Evolutionary conservation across 2,113 vertebrate genomes (phyloP).

Genomic region (Onychostoma macrolepis): DNA sequence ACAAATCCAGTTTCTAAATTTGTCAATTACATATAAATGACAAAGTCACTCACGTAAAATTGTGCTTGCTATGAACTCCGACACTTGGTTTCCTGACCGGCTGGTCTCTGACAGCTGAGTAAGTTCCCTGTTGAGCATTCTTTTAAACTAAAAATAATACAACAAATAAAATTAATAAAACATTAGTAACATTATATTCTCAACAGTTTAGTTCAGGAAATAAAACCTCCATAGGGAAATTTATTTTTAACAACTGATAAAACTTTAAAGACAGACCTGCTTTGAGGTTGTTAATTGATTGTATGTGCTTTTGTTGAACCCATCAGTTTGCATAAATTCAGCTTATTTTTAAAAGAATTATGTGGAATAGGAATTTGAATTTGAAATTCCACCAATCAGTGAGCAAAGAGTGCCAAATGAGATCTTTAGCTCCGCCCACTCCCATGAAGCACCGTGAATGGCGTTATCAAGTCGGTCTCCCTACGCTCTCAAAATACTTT

Average conservation of each 20-base stretch:
- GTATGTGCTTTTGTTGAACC: too few relatives aligned
- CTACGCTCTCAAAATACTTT: too few relatives aligned
- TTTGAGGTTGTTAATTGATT: too few relatives aligned
- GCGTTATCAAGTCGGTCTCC: too few relatives aligned
- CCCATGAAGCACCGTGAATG: too few relatives aligned
- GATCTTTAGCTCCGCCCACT: too few relatives aligned
- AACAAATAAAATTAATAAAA: background rate
- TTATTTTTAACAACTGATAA: background rate
- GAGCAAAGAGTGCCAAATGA: too few relatives aligned
- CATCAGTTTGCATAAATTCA: too few relatives aligned
- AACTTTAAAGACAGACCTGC: too few relatives aligned
- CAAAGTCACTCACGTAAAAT: conserved; percentile 81
- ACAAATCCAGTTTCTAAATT: background rate
- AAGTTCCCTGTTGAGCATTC: conserved; percentile 93
- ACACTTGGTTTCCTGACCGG: conserved; percentile 93
- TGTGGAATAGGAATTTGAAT: too few relatives aligned
- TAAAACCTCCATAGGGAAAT: background rate
- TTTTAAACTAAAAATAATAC: conserved; percentile 81
- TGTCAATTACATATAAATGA: background rate
- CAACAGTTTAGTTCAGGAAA: background rate
- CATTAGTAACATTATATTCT: background rate
- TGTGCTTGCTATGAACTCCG: conserved; percentile 88
- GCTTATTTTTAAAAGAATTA: too few relatives aligned
- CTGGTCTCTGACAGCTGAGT: conserved; percentile 90
- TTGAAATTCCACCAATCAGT: too few relatives aligned